Conservation (phyloP, 2,888 invertebrate genomes). For the Sycophila texana region DNA sequence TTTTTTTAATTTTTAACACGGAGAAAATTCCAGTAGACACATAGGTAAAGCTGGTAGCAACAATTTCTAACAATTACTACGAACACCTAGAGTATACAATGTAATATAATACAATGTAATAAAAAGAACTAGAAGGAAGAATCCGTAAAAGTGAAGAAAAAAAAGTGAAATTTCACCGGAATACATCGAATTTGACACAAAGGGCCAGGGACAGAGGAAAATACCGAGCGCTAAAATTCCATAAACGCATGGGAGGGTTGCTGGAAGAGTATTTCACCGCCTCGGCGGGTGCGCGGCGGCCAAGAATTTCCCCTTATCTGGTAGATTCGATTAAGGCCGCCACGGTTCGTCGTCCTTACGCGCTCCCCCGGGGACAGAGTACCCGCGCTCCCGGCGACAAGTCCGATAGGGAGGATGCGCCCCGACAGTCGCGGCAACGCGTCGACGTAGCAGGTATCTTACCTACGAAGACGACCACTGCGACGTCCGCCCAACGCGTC, state of each 20-base stretch:
- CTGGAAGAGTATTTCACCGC: not conserved
- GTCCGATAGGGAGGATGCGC: conserved; percentile 9
- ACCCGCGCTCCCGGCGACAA: not conserved
- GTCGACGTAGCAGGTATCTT: not conserved
- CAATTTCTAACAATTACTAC: too few species aligned
- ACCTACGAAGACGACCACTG: not conserved
- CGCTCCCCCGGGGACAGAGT: conserved; percentile 3
- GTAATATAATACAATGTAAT: too few species aligned
- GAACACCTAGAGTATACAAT: too few species aligned
- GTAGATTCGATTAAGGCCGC: conserved; percentile 29
- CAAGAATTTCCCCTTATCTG: conserved; percentile 31
- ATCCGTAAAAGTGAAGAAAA: too few species aligned
- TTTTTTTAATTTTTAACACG: too few species aligned
- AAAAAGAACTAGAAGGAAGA: too few species aligned
- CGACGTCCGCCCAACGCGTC: not conserved
- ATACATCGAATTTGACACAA: not conserved
- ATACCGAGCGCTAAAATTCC: too few species aligned
- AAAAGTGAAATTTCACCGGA: not conserved
- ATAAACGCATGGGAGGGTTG: too few species aligned
- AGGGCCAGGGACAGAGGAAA: not conserved
- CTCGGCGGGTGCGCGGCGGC: not conserved
- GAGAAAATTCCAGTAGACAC: too few species aligned
- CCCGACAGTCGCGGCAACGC: conserved; percentile 9
- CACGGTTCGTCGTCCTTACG: conserved; percentile 2
- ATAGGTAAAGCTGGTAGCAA: too few species aligned